phyloP scores from a whole-genome alignment of 2,113 vertebrate species.

The Prietella phreatophila region DNA sequence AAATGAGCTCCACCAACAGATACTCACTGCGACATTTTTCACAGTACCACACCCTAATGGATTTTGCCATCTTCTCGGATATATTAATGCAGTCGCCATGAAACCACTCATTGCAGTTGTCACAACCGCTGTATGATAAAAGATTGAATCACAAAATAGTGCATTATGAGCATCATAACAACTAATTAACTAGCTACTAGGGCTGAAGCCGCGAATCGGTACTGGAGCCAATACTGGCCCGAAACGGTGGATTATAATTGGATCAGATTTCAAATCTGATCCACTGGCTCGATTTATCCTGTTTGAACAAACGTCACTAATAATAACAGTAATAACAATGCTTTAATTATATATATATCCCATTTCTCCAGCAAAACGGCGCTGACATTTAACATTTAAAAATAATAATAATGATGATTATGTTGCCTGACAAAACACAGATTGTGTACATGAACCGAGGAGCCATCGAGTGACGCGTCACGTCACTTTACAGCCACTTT shows the following conservation, averaged over 20 bases:
- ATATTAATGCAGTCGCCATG: conserved; percentile 90
- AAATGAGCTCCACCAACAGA: background rate
- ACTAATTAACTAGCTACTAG: background rate
- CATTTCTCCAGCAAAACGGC: background rate
- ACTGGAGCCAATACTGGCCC: background rate
- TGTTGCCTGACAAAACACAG: background rate
- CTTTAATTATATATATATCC: background rate
- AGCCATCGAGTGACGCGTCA: too few relatives aligned
- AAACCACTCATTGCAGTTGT: conserved; percentile 93
- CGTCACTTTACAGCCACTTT: too few relatives aligned
- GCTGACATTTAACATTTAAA: background rate
- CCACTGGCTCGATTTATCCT: background rate
- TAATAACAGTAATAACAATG: background rate
- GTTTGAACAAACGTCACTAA: background rate
- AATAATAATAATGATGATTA: background rate
- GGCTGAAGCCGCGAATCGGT: background rate
- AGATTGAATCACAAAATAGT: background rate
- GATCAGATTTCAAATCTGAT: background rate
- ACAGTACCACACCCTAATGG: conserved; percentile 91
- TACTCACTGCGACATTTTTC: conserved; percentile 81
- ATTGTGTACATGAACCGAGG: background rate
- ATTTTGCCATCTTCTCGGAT: conserved; percentile 90
- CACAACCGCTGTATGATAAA: conserved; percentile 78
- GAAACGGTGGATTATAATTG: background rate
- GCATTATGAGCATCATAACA: conserved; percentile 15